phyloP scores from a whole-genome alignment of 2,113 vertebrate species.

The Chaetodon auriga region DNA sequence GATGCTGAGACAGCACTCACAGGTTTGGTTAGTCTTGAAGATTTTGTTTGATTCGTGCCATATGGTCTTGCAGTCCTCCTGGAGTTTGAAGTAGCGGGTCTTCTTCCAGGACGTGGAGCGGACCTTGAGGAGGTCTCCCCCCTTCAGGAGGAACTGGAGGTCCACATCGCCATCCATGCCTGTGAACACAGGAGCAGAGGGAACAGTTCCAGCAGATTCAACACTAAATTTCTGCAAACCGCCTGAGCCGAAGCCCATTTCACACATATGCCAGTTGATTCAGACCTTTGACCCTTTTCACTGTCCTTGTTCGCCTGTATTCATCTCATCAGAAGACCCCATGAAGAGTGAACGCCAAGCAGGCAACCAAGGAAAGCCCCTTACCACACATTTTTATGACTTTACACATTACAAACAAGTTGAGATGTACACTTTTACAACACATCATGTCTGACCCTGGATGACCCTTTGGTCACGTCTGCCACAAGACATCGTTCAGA shows the following conservation, averaged over 20 bases:
- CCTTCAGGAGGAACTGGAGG: constrained; percentile 91
- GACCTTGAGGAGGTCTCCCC: constrained; percentile 93
- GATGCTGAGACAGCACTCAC: constrained; percentile 75
- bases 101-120: constrained; percentile 93
- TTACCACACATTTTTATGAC: not conserved
- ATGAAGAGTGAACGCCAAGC: not conserved
- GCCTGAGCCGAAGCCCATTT: not conserved
- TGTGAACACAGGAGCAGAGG: constrained; percentile 50
- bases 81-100: constrained; percentile 90
- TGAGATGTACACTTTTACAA: not conserved
- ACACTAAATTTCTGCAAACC: not conserved
- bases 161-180: constrained; percentile 91
- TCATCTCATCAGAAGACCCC: not conserved
- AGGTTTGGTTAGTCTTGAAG: constrained; percentile 84
- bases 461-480: not conserved
- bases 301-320: not conserved
- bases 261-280: not conserved
- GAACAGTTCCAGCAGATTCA: not conserved
- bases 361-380: not conserved
- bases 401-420: not conserved
- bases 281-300: not conserved
- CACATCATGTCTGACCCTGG: not conserved
- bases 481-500: not conserved
- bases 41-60: constrained; percentile 94
- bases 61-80: constrained; percentile 97